phyloP scores from a whole-genome alignment of 2,113 vertebrate genomes.

The Syngnathus typhle region DNA sequence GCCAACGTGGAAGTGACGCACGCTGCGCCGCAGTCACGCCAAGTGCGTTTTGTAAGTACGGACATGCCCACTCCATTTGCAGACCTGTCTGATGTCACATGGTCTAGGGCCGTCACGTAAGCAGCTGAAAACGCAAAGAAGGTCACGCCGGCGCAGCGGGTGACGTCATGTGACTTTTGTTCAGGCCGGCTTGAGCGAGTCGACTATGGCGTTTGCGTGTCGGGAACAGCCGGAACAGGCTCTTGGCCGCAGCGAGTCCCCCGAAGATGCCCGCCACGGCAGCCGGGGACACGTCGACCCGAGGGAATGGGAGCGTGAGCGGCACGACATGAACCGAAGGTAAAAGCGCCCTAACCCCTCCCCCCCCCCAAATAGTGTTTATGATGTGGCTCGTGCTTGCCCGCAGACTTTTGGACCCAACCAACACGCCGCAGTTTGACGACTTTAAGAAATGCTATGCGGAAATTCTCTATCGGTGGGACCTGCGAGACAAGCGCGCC shows the following conservation, averaged over 20 bases:
- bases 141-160: neutral
- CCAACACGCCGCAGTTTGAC: constrained; percentile 89
- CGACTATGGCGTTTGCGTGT: constrained; percentile 77
- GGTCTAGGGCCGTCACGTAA: no score
- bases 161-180: neutral
- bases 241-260: constrained; percentile 83
- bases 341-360: constrained; percentile 28
- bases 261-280: constrained; percentile 83
- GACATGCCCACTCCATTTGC: neutral
- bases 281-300: constrained; percentile 79
- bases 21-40: constrained; percentile 71
- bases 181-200: constrained; percentile 85
- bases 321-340: constrained; percentile 96
- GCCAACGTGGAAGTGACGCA: constrained; percentile 72
- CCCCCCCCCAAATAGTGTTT: no score
- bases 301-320: constrained; percentile 88
- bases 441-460: constrained; percentile 98
- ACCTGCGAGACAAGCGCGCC: constrained; percentile 85
- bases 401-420: constrained; percentile 84
- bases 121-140: no score
- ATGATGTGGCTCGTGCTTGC: constrained; percentile 13
- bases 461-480: constrained; percentile 95
- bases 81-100: no score
- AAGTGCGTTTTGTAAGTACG: constrained; percentile 77
- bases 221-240: constrained; percentile 77